phyloP scores from a whole-genome alignment of 2,888 invertebrate genomes.

The Cryptosula pallasiana region DNA sequence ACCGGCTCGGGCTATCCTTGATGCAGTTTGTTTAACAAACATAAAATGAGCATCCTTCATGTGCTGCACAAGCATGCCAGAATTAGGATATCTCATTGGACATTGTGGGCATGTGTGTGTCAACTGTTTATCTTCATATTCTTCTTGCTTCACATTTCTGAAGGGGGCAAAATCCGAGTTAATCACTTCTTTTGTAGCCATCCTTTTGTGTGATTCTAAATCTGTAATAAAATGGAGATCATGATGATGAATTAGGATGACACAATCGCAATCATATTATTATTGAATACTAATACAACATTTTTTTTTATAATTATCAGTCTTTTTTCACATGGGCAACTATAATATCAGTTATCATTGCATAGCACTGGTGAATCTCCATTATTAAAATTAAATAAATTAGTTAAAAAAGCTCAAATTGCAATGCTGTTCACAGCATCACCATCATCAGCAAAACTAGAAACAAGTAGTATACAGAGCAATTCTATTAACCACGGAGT shows the following conservation, averaged over 20 bases:
- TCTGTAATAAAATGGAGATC: not conserved
- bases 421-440: too few species aligned
- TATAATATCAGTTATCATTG: too few species aligned
- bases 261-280: too few species aligned
- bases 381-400: too few species aligned
- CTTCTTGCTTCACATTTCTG: slow-evolving; percentile 3
- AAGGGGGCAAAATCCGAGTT: not conserved
- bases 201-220: not conserved
- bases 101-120: slow-evolving; percentile 5
- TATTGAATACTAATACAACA: too few species aligned
- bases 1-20: not conserved
- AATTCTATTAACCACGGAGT: too few species aligned
- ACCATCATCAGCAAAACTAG: too few species aligned
- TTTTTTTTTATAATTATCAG: too few species aligned
- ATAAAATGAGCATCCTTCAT: not conserved
- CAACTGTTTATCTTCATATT: not conserved
- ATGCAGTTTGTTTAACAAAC: not conserved
- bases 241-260: not conserved
- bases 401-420: too few species aligned
- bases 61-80: not conserved
- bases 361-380: too few species aligned
- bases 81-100: slow-evolving; percentile 1
- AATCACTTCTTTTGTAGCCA: not conserved
- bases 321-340: too few species aligned
- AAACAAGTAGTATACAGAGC: too few species aligned